Evolutionary conservation across 2,113 vertebrate species (phyloP).

Genomic region (Phalacrocorax brasilianus): DNA sequence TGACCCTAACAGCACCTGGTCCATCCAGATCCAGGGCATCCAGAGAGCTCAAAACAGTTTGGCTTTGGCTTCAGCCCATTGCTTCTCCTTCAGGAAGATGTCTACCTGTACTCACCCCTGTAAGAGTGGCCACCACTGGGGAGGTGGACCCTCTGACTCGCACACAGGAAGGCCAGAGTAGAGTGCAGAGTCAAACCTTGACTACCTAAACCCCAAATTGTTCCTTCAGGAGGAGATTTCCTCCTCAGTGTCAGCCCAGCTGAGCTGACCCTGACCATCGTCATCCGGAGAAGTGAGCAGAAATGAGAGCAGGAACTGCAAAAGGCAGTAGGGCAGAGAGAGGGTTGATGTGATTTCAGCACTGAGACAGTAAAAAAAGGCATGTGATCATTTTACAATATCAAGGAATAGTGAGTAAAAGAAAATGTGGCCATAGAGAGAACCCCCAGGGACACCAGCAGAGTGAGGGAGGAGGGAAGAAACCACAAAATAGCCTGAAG

Average conservation of each 20-base stretch:
- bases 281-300: neutral
- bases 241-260: neutral
- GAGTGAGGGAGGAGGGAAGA: neutral
- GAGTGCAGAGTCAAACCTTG: neutral
- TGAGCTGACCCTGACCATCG: neutral
- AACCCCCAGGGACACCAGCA: neutral
- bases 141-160: neutral
- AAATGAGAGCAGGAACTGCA: neutral
- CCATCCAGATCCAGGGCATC: neutral
- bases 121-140: fast-evolving
- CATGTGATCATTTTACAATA: neutral
- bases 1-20: neutral
- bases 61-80: neutral
- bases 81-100: neutral
- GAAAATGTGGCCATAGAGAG: neutral
- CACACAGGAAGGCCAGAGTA: neutral
- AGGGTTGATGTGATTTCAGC: neutral
- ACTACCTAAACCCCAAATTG: neutral
- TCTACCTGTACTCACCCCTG: neutral
- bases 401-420: neutral
- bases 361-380: neutral
- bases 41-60: neutral
- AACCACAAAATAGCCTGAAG: neutral
- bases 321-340: neutral
- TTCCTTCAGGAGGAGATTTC: neutral